Evolutionary conservation across 2,888 invertebrate species (phyloP), one percentile per base, ranked within the genome.

Genomic region (Apoderus coryli): DNA sequence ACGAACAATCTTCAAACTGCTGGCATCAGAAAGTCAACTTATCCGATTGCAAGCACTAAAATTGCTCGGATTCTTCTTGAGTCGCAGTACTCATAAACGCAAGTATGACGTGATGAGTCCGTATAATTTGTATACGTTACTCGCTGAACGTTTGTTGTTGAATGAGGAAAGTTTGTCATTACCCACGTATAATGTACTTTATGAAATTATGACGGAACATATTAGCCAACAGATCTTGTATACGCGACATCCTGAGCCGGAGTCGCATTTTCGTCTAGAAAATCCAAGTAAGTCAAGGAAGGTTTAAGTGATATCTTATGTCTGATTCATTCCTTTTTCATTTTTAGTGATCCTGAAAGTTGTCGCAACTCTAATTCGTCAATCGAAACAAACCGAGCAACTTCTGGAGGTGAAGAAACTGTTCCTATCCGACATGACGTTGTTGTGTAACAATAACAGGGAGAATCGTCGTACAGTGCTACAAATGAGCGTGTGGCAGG

Each of bases 401-500:
- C 64, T 92, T 16, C 60, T 90, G 43, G 89, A 90, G 54, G 90
- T 93, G 31, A 95, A 95, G 63, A 90, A 90, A 53, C 64, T 90
- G 29, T 99, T 99, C 60, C 71, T 99, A 4, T 88, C 92, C 2
- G 98, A 99, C 58, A 90, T 98, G 82, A 95, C 95, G n/a, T 64
- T 92, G 29, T 64, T 99, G 33, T 96, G 96, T 62, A 90, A 89
- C 54, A 92, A 92, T 57, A 95, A 92, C 57, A 69, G 93, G 9
- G 98, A 99, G 56, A 99, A 99, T 59, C 64, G 96, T 29, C 69
- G 95, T 47, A 96, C 93, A 0, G 92, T 99, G 9, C 66, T 98
- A 23, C 98, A 98, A 63, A 98, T 99, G 98, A 96, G 96, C 0
- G 98, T 99, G 1, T 99, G 98, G 98, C 89, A 89, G 60, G 96